A percentile compares a stretch with the other conserved stretches of the same genome.
These are phyloP conservation scores for Mya arenaria DNA, from an alignment of 1,140 invertebrate genomes.

Conservation along the genomic window DNA sequence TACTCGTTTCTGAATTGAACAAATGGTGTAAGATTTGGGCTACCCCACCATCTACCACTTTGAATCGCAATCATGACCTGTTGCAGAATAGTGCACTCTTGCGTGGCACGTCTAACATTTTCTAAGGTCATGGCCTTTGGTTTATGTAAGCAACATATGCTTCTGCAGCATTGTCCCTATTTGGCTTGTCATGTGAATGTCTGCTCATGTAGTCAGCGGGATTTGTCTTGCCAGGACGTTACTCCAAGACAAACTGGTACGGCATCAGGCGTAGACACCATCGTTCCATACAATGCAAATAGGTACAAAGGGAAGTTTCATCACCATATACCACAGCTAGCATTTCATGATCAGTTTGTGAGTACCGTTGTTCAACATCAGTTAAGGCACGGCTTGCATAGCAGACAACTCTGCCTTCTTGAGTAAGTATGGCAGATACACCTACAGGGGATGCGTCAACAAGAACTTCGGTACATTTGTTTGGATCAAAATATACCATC, in stretches of 20 bases:
- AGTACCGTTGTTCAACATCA: conserved; percentile 73
- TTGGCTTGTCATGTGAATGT: conserved; percentile 7
- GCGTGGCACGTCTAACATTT: neutral
- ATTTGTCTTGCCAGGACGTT: conserved; percentile 24
- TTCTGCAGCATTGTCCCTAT: conserved; percentile 32
- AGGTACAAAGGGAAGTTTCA: conserved; percentile 66
- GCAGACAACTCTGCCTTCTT: conserved; percentile 64
- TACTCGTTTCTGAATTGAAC: conserved; percentile 16
- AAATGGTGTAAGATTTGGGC: neutral
- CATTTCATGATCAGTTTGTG: conserved; percentile 80
- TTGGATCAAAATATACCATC: conserved; percentile 57
- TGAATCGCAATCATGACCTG: neutral
- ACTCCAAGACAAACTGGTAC: conserved; percentile 32
- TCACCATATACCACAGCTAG: conserved; percentile 69
- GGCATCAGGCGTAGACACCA: conserved; percentile 66
- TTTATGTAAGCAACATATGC: conserved; percentile 44
- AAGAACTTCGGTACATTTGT: conserved; percentile 15
- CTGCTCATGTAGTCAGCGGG: conserved; percentile 53
- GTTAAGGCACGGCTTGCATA: conserved; percentile 75
- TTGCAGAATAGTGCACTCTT: neutral
- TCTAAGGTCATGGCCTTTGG: neutral
- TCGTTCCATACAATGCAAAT: conserved; percentile 62
- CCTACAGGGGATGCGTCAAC: conserved; percentile 76
- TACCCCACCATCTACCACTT: neutral
- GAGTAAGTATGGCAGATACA: conserved; percentile 77